Conservation (phyloP, 2,888 invertebrate species). For the Melieria omissa region DNA sequence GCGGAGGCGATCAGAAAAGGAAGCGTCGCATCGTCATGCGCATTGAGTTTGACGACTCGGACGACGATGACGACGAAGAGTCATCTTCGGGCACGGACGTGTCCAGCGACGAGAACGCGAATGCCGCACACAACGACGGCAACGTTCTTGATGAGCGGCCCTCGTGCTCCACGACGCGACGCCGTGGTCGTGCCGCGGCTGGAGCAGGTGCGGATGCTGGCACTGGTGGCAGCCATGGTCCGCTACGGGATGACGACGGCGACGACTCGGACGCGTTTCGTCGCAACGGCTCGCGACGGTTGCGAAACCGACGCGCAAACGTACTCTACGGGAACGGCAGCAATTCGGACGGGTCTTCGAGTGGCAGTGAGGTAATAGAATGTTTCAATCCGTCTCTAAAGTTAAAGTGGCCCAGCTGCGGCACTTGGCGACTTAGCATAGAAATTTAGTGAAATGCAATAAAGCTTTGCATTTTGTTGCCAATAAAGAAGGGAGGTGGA, state of each 20-base stretch:
- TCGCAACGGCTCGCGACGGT: slow-evolving; percentile 45
- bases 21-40: slow-evolving; percentile 65
- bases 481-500: too few species aligned
- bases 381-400: neutral
- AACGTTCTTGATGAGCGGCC: slow-evolving; percentile 49
- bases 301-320: slow-evolving; percentile 45
- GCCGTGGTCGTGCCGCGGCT: slow-evolving; percentile 20
- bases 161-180: slow-evolving; percentile 47
- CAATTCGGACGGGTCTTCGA: slow-evolving; percentile 50
- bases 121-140: slow-evolving; percentile 34
- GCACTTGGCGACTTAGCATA: too few species aligned
- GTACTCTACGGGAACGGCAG: slow-evolving; percentile 37
- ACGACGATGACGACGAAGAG: slow-evolving; percentile 53
- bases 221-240: too few species aligned
- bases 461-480: too few species aligned
- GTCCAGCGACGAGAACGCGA: slow-evolving; percentile 41
- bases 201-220: neutral
- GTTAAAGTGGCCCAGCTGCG: too few species aligned
- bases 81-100: slow-evolving; percentile 44
- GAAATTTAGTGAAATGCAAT: too few species aligned
- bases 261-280: slow-evolving; percentile 44
- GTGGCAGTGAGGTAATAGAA: slow-evolving; percentile 63
- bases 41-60: slow-evolving; percentile 63
- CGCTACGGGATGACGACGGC: slow-evolving; percentile 13
- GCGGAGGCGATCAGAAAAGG: slow-evolving; percentile 43